These are phyloP conservation scores for Apaloderma vittatum DNA, from an alignment of 2,113 vertebrate genomes.

Conservation along the genomic window DNA sequence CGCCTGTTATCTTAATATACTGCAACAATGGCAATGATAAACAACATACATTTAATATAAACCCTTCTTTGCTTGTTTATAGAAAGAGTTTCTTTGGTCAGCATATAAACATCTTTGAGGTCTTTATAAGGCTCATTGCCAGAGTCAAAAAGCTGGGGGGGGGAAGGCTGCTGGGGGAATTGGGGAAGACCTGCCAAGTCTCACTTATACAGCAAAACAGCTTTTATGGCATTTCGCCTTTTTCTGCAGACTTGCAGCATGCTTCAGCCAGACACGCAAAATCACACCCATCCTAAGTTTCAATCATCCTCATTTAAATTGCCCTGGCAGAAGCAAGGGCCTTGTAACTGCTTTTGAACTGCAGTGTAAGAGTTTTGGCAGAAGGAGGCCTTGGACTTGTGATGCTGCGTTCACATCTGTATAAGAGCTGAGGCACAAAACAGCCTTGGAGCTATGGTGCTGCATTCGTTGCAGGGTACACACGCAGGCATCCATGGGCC, in stretches of 20 bases:
- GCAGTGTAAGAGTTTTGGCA: not conserved
- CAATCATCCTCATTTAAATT: not conserved
- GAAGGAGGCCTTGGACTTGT: not conserved
- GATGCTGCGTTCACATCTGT: not conserved
- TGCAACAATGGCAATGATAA: slow-evolving; percentile 67
- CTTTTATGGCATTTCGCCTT: slow-evolving; percentile 31
- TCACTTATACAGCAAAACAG: not conserved
- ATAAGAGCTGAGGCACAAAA: not conserved
- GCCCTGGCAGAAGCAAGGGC: not conserved
- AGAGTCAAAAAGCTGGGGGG: not conserved
- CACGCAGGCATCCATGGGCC: not conserved
- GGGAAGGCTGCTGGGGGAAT: not conserved
- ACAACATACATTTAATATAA: slow-evolving; percentile 59
- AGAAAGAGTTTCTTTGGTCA: slow-evolving; percentile 67
- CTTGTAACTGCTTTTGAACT: not conserved
- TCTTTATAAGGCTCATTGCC: slow-evolving; percentile 49
- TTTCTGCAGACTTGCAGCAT: slow-evolving; percentile 2
- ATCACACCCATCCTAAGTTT: not conserved
- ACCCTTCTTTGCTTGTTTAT: slow-evolving; percentile 61
- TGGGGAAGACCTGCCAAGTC: slow-evolving; percentile 29
- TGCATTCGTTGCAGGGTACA: fast-evolving
- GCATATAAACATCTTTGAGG: slow-evolving; percentile 45
- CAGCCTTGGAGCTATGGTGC: not conserved
- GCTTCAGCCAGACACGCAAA: slow-evolving; percentile 9
- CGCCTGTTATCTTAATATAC: slow-evolving; percentile 62